Evolutionary conservation across 2,888 invertebrate species (phyloP), one percentile per base, ranked within the genome.

Genomic region (Mesochorus sp.): DNA sequence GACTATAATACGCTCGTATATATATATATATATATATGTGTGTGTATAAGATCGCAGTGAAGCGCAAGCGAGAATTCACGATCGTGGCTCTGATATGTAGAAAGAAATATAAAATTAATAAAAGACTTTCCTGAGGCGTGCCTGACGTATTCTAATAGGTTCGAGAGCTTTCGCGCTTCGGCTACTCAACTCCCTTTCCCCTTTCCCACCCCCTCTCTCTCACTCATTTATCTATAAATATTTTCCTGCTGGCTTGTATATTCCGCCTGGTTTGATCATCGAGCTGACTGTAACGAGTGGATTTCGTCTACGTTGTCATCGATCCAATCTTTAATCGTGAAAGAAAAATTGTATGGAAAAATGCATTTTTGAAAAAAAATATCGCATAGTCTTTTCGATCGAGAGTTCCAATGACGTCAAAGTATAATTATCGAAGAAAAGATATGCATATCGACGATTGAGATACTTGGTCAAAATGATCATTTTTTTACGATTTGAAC

Each of bases 111-210:
- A 75, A 71, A 55, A n/a, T n/a, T n/a, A n/a, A n/a, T n/a, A 59
- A 75, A 73, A 72, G 49, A 64, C 68, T 68, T 77, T 80, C 81
- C 80, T 82, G 83, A 84, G 76, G 79, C 80, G 81, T 80, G 74
- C 75, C 83, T 84, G 86, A 87, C 84, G 85, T 85, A 85, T 85
- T 86, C 84, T 85, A 87, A 86, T 86, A 84, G 84, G 82, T 49
- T 79, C 68, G 81, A 57, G 80, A 82, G 81, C 82, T 84, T 83
- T 84, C 79, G 80, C 82, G 80, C 80, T 71, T n/a, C n/a, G 73
- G 78, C 61, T 78, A 67, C 68, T 64, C 61, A 57, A n/a, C n/a
- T n/a, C n/a, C n/a, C n/a, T n/a, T 44, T 6, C 19, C 19, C 2
- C 17, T 14, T 12, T 44, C 44, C 8, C 12, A 12, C 34, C 37